These are phyloP conservation scores for Hyperoplus lanceolatus DNA, from an alignment of 2,797 vertebrate genomes.

Conservation along the genomic window DNA sequence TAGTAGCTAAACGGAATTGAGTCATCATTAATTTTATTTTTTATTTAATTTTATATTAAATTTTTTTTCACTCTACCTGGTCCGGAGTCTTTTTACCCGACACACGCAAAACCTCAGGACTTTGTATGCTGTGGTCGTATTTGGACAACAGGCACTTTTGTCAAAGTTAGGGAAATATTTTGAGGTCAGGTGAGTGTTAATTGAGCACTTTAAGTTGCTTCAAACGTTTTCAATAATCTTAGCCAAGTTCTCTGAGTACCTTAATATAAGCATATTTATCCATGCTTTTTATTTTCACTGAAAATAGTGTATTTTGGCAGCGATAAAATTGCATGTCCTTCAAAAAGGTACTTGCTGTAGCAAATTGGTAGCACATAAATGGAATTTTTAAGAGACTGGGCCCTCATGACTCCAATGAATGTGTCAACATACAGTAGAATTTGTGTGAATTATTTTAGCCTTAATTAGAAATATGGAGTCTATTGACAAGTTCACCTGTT, in stretches of 20 bases:
- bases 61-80: background rate
- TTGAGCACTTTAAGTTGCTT: no score
- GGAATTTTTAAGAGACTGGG: background rate
- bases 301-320: no score
- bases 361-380: background rate
- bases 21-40: background rate
- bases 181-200: no score
- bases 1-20: conserved; percentile 1
- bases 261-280: background rate
- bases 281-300: background rate
- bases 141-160: background rate
- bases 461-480: background rate
- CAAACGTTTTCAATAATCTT: background rate
- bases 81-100: background rate
- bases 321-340: background rate
- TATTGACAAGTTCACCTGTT: background rate
- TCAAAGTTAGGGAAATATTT: background rate
- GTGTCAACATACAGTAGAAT: background rate
- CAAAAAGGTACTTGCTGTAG: background rate
- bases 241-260: background rate
- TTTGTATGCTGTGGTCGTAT: background rate
- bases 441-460: background rate
- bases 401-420: background rate
- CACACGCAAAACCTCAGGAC: background rate
- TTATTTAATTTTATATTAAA: background rate